Evolutionary conservation across 2,797 vertebrate genomes (phyloP).

Genomic region (Rachycentron canadum): DNA sequence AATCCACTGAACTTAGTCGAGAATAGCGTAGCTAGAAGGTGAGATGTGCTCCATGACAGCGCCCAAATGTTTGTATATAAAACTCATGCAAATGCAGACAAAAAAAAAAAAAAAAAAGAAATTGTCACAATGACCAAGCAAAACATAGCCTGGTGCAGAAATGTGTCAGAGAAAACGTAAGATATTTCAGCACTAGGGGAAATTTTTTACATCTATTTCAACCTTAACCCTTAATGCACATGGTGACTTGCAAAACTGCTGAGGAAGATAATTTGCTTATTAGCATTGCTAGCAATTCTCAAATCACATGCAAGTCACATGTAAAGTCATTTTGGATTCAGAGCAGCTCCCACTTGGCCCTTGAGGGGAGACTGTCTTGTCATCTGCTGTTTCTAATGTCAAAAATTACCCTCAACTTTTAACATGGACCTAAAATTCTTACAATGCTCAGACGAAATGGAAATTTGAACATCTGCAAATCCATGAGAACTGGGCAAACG

Average conservation of each 20-base stretch:
- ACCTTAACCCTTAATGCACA: neutral
- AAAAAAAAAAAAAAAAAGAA: too few relatives aligned
- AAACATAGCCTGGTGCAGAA: neutral
- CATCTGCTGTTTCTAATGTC: neutral
- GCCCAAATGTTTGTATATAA: conserved; percentile 17
- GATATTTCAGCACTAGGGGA: neutral
- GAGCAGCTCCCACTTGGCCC: neutral
- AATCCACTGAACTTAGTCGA: neutral
- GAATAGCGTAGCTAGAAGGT: neutral
- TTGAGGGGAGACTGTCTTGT: neutral
- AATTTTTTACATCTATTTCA: neutral
- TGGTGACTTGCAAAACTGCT: neutral
- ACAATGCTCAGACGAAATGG: neutral
- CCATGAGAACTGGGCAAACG: too few relatives aligned
- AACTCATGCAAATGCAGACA: conserved; percentile 7
- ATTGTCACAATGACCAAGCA: neutral
- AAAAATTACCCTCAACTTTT: neutral
- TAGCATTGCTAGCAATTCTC: neutral
- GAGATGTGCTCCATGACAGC: conserved; percentile 5
- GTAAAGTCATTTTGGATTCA: neutral
- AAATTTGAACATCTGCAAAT: neutral
- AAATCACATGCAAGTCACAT: neutral
- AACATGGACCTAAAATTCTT: too few relatives aligned
- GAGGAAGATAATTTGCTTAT: neutral
- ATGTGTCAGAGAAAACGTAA: neutral